These are phyloP conservation scores for Rhyacophila evoluta DNA, from an alignment of 2,888 invertebrate genomes.

Conservation along the genomic window DNA sequence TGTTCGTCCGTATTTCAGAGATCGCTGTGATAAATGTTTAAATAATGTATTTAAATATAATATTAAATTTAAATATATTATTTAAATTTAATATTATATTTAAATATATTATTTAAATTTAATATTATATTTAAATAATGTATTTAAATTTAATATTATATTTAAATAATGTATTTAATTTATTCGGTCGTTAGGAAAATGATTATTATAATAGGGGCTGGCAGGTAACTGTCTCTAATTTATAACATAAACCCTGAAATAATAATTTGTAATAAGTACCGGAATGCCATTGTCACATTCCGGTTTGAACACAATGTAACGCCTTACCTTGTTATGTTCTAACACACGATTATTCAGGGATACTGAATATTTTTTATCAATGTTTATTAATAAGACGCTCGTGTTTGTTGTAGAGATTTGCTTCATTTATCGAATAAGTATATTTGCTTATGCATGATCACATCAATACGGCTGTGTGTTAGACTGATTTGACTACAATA, in stretches of 20 bases:
- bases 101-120: no score
- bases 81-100: no score
- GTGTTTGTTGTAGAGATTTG: no score
- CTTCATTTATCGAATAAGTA: no score
- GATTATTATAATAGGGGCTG: not conserved
- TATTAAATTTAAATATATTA: no score
- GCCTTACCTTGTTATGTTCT: not conserved
- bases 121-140: not conserved
- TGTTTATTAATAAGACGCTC: no score
- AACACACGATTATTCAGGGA: not conserved
- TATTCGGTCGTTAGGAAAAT: slow-evolving; percentile 9
- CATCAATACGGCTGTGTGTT: no score
- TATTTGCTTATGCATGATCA: no score
- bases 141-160: no score
- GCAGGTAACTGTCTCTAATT: not conserved
- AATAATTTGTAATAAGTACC: slow-evolving; percentile 4
- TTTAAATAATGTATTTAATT: no score
- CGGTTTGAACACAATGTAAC: not conserved
- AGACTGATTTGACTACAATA: no score
- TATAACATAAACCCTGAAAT: not conserved
- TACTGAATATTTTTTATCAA: not conserved
- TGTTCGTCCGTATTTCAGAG: no score
- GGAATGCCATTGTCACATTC: not conserved
- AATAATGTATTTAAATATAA: slow-evolving; percentile 5
- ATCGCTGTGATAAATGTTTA: not conserved